Evolutionary conservation across 1,140 invertebrate genomes (phyloP), one percentile per base, ranked within the genome.

Genomic region (Melitaea cinxia): DNA sequence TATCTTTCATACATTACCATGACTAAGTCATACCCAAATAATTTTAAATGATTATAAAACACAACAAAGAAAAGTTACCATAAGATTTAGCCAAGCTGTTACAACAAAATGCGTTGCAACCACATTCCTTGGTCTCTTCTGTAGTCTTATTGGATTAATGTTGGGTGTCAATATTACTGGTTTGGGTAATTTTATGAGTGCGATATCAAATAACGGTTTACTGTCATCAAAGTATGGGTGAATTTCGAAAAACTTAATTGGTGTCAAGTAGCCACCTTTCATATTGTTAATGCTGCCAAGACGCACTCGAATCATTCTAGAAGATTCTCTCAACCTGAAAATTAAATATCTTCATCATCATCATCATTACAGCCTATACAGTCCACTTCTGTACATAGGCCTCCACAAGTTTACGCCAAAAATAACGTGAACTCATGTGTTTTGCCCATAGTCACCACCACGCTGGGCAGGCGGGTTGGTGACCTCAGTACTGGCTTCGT

Each of bases 281-380:
- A 77, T 85, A 53, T 82, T 82, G 58, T 85, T 87, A 2, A 73
- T 68, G 19, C 83, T 87, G 17, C 86, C 86, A 0, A 86, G 65
- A 14, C 82, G 60, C 0, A 88, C 76, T 4, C 77, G 72, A 3
- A 89, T 50, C 0, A 70, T 35, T 54, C 81, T 67, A 4, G 72
- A 23, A 2, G 78, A 66, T 49, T 86, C 84, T 45, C 75, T 60
- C 12, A 80, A 24, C 49, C 84, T 85, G 60, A n/a, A 75, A 77
- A 45, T 2, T 30, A 19, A 21, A 21, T 6, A 35, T 10, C 7
- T 12, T 12, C n/a, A n/a, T n/a, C n/a, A n/a, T n/a, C n/a, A n/a
- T n/a, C n/a, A n/a, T n/a, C n/a, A n/a, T n/a, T n/a, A n/a, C n/a
- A n/a, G n/a, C n/a, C n/a, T n/a, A n/a, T n/a, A n/a, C n/a, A n/a